These are phyloP conservation scores for Cheilosia impressa DNA, from an alignment of 2,888 invertebrate species.

Conservation along the genomic window DNA sequence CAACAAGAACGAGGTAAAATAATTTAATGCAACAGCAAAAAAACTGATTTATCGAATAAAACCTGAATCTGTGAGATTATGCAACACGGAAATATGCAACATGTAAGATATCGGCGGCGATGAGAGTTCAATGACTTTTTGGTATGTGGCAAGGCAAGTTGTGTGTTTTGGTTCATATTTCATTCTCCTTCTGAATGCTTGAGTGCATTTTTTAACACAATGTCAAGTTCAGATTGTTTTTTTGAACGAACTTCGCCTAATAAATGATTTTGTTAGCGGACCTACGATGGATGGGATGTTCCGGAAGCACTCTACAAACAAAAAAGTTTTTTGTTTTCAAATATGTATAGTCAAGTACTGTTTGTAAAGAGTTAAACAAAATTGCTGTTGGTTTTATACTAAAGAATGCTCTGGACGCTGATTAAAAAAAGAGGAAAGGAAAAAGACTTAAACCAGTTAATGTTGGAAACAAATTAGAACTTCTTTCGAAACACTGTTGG, in stretches of 20 bases:
- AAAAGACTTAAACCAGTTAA: too few relatives aligned
- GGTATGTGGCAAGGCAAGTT: constrained; percentile 39
- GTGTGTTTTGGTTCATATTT: constrained; percentile 8
- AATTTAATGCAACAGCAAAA: constrained; percentile 18
- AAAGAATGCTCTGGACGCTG: too few relatives aligned
- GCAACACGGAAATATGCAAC: constrained; percentile 72
- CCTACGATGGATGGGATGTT: not conserved
- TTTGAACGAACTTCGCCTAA: constrained; percentile 1
- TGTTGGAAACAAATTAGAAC: too few relatives aligned
- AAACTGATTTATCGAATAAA: constrained; percentile 63
- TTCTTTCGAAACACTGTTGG: too few relatives aligned
- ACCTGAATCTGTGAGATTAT: constrained; percentile 69
- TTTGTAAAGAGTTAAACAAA: too few relatives aligned
- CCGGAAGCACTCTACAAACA: too few relatives aligned
- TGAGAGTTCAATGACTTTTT: constrained; percentile 63
- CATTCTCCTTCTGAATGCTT: constrained; percentile 5
- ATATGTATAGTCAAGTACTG: too few relatives aligned
- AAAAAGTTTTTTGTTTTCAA: too few relatives aligned
- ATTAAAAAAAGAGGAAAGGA: too few relatives aligned
- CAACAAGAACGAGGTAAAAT: constrained; percentile 66
- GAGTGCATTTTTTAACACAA: constrained; percentile 45
- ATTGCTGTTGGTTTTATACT: too few relatives aligned
- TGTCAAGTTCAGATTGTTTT: constrained; percentile 61
- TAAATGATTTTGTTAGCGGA: not conserved
- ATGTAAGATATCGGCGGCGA: constrained; percentile 36